These are phyloP conservation scores for Eurystomus glaucurus DNA, from an alignment of 2,797 vertebrate genomes.

Conservation along the genomic window DNA sequence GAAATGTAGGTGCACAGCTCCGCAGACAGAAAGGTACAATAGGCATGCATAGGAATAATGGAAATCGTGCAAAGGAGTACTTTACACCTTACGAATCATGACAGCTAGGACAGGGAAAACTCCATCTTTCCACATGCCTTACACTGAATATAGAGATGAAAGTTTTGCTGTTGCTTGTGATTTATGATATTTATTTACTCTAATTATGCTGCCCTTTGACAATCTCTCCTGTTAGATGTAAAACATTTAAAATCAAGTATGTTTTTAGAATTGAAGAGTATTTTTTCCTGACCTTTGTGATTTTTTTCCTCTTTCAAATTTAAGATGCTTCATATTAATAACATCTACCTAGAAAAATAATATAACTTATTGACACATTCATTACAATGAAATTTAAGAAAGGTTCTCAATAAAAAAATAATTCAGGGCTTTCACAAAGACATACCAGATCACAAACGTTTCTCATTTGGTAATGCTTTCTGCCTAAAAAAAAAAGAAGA, in stretches of 20 bases:
- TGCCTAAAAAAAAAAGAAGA: constrained; percentile 4
- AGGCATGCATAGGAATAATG: neutral
- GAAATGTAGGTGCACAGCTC: neutral
- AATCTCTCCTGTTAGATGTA: neutral
- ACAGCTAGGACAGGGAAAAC: neutral
- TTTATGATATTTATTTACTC: neutral
- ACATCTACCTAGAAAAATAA: neutral
- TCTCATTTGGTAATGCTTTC: neutral
- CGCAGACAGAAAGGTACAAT: neutral
- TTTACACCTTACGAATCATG: neutral
- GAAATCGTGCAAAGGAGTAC: neutral
- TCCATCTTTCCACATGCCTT: rapidly evolving
- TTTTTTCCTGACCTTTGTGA: neutral
- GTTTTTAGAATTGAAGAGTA: neutral
- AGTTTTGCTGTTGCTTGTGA: neutral
- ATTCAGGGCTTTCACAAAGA: neutral
- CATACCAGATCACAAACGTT: neutral
- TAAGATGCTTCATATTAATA: neutral
- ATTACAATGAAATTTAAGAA: neutral
- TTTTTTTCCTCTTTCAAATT: neutral
- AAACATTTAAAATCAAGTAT: neutral
- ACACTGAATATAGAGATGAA: neutral
- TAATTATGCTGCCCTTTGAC: neutral
- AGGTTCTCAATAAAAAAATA: neutral
- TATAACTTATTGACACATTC: neutral